Base-by-base conservation (phyloP, 2,888 invertebrate species). In the Synanthedon formicaeformis region DNA sequence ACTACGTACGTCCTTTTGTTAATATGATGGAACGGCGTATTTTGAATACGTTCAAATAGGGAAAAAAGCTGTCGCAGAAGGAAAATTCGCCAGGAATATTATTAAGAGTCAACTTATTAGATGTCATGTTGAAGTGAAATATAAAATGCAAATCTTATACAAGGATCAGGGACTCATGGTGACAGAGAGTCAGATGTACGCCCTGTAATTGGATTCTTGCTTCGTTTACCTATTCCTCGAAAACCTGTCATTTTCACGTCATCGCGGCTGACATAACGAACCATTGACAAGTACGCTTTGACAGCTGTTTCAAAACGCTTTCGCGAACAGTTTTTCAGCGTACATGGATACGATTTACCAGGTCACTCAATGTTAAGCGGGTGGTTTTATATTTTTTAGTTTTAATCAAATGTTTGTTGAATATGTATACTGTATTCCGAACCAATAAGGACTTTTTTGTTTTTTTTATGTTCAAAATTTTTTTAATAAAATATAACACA, bases 141-240 rank as follows among this genome's bases (percentile, higher is more conserved):
- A 11, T 45, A 45, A 45, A 45, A 13, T 45, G 45, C 45, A 12
- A 45, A 14, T 45, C 13, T 45, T 14, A 13, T 45, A 13, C 45
- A 45, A 45, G 14, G 45, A 13, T 13, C 14, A 14, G 45, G 11
- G 45, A n/a, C 45, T 13, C 45, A 14, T 45, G 45, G 45, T 45
- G 45, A 45, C 45, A 45, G 45, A 45, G n/a, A 45, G 13, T 45
- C 45, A 11, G 12, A 3, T 13, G 14, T 45, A 14, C 14, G 13
- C 8, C 8, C 45, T 45, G 45, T 45, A 45, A 45, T 45, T 45
- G 45, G 45, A 45, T 45, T 45, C 45, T 14, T 45, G 45, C 13
- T 45, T 45, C 45, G 53, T 58, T 54, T 48, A 57, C 51, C 56
- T 52, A 57, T 56, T 56, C 59, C 56, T 48, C 23, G 51, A 48